Conservation (phyloP, 2,113 vertebrate genomes). For the Psephotus haematonotus region DNA sequence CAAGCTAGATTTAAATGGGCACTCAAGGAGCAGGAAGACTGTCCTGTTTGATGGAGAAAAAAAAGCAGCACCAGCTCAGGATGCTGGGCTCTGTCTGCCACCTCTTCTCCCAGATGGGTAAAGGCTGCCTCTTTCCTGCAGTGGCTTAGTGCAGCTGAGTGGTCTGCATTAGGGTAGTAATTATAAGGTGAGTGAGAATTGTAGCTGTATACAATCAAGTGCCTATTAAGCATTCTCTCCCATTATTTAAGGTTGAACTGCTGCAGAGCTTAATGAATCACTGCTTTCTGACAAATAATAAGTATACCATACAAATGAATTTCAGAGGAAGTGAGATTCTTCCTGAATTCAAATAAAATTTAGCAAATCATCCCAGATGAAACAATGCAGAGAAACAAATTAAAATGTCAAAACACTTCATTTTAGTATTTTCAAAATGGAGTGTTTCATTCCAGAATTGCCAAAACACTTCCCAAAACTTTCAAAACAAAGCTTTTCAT, state of each 20-base stretch:
- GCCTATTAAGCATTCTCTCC: neutral
- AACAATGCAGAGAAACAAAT: slow-evolving; percentile 1
- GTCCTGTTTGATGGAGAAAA: neutral
- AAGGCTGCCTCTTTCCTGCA: neutral
- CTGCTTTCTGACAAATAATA: slow-evolving; percentile 24
- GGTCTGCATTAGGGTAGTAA: neutral
- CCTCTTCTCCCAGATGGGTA: neutral
- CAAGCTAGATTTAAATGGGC: neutral
- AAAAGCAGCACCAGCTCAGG: neutral
- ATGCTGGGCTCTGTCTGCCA: neutral
- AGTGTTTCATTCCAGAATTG: slow-evolving; percentile 1
- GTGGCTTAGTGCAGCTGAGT: neutral
- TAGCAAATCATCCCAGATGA: slow-evolving; percentile 22
- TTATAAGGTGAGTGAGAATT: neutral
- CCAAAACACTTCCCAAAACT: slow-evolving; percentile 34
- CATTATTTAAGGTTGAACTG: slow-evolving; percentile 14
- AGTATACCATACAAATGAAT: neutral
- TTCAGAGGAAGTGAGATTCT: slow-evolving; percentile 5
- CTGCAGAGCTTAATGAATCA: neutral
- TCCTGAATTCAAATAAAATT: slow-evolving; percentile 38
- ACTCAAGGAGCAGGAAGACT: neutral
- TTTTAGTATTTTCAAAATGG: slow-evolving; percentile 9
- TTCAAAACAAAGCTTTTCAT: slow-evolving; percentile 36
- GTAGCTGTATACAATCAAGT: neutral
- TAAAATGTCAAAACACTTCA: slow-evolving; percentile 2